A percentile compares a stretch with the other conserved stretches of the same genome.
Evolutionary conservation across 2,113 vertebrate genomes (phyloP).

Genomic region (Cryptotis parvus): DNA sequence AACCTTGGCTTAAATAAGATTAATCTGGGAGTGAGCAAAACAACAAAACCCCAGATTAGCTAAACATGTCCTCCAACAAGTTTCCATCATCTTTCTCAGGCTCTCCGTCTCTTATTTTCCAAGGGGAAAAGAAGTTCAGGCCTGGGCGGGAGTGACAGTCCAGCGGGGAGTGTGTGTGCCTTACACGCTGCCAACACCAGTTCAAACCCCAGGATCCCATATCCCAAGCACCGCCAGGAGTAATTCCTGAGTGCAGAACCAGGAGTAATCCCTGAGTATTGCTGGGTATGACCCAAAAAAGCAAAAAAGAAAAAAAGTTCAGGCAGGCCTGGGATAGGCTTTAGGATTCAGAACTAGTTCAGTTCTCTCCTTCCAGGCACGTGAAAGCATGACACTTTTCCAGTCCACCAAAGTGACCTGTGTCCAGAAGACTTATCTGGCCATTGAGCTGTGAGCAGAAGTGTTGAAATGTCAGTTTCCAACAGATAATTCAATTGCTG

Average conservation of each 20-base stretch:
- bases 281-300: too few species aligned
- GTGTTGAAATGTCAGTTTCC: conserved; percentile 24
- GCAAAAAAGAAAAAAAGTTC: not conserved
- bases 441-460: not conserved
- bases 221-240: too few species aligned
- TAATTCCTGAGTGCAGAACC: too few species aligned
- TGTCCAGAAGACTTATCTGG: not conserved
- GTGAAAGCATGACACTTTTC: not conserved
- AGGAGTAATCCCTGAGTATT: too few species aligned
- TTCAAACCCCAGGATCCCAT: too few species aligned
- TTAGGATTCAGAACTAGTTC: not conserved
- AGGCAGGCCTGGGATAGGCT: not conserved
- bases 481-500: not conserved
- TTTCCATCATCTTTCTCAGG: conserved; percentile 16
- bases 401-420: not conserved
- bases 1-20: too few species aligned
- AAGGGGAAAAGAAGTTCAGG: not conserved
- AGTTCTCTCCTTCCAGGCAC: not conserved
- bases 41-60: too few species aligned
- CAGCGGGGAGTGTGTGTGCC: too few species aligned
- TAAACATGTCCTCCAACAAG: too few species aligned
- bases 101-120: conserved; percentile 31
- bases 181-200: too few species aligned
- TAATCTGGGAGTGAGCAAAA: too few species aligned
- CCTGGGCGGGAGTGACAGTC: too few species aligned